These are phyloP conservation scores for Myotis pilosus DNA, from an alignment of 2,797 vertebrate genomes.

Conservation along the genomic window DNA sequence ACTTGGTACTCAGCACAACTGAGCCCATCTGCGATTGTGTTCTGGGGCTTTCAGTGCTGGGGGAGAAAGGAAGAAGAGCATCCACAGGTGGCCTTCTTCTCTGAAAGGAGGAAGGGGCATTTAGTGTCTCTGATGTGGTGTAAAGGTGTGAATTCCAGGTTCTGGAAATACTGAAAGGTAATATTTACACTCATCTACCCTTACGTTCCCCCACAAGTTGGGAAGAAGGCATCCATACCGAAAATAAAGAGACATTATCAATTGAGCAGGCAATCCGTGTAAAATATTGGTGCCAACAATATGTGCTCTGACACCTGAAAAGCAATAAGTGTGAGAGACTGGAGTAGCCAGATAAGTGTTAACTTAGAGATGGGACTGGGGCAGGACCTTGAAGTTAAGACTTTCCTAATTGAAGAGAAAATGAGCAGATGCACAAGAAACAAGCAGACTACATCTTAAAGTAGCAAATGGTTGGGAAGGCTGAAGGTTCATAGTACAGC, in stretches of 20 bases:
- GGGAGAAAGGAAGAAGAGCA: neutral
- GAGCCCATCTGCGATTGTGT: neutral
- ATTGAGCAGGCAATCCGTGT: neutral
- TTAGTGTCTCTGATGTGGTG: neutral
- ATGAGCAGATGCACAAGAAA: neutral
- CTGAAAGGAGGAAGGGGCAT: neutral
- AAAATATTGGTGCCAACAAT: neutral
- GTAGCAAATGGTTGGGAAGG: neutral
- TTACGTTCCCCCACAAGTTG: neutral
- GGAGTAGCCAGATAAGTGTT: neutral
- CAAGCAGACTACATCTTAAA: neutral
- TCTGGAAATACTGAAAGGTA: neutral
- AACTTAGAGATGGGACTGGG: neutral
- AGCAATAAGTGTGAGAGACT: neutral
- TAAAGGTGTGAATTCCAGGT: neutral
- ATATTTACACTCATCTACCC: neutral
- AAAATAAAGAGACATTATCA: neutral
- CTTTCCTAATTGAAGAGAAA: neutral
- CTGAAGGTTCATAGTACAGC: neutral
- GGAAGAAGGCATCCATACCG: neutral
- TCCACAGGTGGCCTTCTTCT: neutral
- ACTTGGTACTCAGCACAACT: neutral
- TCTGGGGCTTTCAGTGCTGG: neutral
- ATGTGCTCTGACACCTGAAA: neutral
- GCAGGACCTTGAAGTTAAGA: neutral